Base-by-base conservation (phyloP, 2,797 vertebrate genomes). In the Hemibagrus guttatus region DNA sequence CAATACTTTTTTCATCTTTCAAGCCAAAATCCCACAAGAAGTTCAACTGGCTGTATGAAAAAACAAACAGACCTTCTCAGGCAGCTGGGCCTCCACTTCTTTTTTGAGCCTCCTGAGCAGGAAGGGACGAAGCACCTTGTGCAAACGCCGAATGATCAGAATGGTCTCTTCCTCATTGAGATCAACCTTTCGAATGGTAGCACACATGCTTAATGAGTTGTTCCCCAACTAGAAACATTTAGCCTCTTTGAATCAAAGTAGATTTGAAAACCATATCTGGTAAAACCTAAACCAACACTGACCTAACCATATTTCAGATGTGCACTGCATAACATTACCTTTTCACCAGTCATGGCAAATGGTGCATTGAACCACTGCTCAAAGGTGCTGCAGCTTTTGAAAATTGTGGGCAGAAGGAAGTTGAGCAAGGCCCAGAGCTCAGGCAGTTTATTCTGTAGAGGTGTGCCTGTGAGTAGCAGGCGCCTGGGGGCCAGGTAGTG, bases 371-470 rank as follows among this genome's bases (percentile, higher is more conserved):
- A 95, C 95, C 94, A 94, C 87, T 96, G 95, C 91, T 95, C 97
- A 0, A 99, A 99, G 1, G 98, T 99, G 95, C 95, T 99, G 92
- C 98, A 99, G 95, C 98, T 99, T 94, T 99, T 99, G 93, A 99
- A 99, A 91, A 99, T 99, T 91, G 98, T 96, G 0, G 95, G 95
- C 39, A 96, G 92, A 63, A 96, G 94, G 90, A 96, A 96, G 90
- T 97, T 97, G 82, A 97, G 97, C 39, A 97, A 94, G 0, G 97
- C 97, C 97, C 97, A 97, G 14, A 97, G 95, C 93, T 97, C 97
- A 0, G 97, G 97, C 2, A 97, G 95, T 87, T 97, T 97, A 93
- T 97, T 97, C 91, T 97, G 97, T 54, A 97, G 92, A 0, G 97
- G 97, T 0, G 97, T 97, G 6, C 97, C 97, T 0, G 97, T 97